Evolutionary conservation across 2,888 invertebrate species (phyloP), one percentile per base, ranked within the genome.

Genomic region (Agrochola lota): DNA sequence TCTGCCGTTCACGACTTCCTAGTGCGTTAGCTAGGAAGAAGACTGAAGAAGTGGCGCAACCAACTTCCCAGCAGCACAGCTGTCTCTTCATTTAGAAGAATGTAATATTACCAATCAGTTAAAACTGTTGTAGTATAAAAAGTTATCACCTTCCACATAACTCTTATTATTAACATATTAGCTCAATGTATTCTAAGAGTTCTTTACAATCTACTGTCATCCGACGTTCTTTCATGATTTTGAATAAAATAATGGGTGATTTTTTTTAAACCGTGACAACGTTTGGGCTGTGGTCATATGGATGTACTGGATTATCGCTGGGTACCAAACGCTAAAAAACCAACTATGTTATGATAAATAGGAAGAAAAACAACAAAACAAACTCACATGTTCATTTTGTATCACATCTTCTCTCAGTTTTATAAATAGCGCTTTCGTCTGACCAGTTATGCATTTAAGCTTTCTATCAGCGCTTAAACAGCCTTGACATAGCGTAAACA

Each of bases 381-480:
- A 63, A 72, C 83, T 70, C 11, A 83, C 83, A 52, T 71, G 49
- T 15, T 63, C 71, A 40, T 35, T 62, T 15, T 40, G 63, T 12
- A 67, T 66, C 1, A 59, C 62, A 23, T 86, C 87, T 17, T 74
- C 81, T 4, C 87, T 68, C 3, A 85, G 3, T 63, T 76, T 76
- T 23, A 70, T 57, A 68, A 84, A 85, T 49, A 85, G 52, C 12
- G 66, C 66, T 70, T 72, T 80, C 17, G 57, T 77, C 6, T 72
- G 73, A 1, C 74, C 87, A 49, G 59, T 70, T 43, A 85, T n/a
- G 11, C 43, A 43, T 23, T 69, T 17, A 1, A 85, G 62, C 40
- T 74, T 80, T 40, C 85, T 86, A 57, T 84, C 87, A 23, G 81
- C 23, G 59, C 85, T 86, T 52, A 85, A 77, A 68, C 85, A 85